Evolutionary conservation across 2,888 invertebrate genomes (phyloP), one percentile per base, ranked within the genome.

Genomic region (Autographa pulchrina): DNA sequence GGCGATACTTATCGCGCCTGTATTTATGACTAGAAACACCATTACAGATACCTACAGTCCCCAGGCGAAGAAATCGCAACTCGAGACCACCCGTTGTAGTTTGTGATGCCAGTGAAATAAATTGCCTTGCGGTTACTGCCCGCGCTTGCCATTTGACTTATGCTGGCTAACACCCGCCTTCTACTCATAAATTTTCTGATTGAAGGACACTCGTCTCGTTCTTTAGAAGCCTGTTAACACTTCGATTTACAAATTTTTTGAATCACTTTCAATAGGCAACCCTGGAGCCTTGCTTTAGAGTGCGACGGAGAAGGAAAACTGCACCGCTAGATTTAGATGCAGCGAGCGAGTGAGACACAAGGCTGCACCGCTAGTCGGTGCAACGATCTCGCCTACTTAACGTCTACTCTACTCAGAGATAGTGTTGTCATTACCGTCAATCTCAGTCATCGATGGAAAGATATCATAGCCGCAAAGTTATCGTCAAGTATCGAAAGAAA

Each of bases 21-120:
- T 93, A 92, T 94, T 95, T 94, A 94, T 92, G 92, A 92, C 92
- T 94, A 93, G 94, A 92, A 92, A 92, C 91, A 88, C 89, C 89
- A 90, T 89, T 90, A 87, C 86, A 84, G 89, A 90, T 88, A n/a
- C n/a, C n/a, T n/a, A 86, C 85, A 85, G 81, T 83, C 85, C 87
- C 74, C 86, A 75, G 89, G 87, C 88, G 81, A 88, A 87, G 86
- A 85, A 87, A 88, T 89, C 87, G 89, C 89, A 89, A 85, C 79
- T 85, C 85, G 78, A 85, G 90, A 92, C 92, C 90, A 90, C 92
- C 92, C 92, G 90, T 91, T 85, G 88, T 83, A 87, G 81, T 83
- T 86, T 84, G 86, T 85, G 86, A 83, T 81, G 86, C 83, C 85
- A 82, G 81, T 73, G 77, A 81, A 77, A 83, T 87, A 86, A 85